phyloP scores from a whole-genome alignment of 1,140 invertebrate genomes.

The Ridgeia piscesae region DNA sequence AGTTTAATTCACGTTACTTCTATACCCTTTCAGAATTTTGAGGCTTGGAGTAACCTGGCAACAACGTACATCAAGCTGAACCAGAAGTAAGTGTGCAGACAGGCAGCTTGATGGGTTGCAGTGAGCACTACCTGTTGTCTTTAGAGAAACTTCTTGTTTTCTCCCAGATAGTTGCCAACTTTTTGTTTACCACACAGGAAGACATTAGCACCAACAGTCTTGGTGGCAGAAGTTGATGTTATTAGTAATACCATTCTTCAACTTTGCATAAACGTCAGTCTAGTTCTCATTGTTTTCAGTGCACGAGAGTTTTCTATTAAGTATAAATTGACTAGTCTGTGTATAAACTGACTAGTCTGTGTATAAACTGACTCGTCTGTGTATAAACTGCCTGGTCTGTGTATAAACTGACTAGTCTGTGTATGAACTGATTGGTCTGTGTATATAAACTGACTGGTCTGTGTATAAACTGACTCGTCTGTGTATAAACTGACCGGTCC shows the following conservation, averaged over 20 bases:
- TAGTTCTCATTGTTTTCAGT: too few species aligned
- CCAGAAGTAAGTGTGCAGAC: conserved; percentile 67
- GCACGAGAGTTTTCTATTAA: too few species aligned
- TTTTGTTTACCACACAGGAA: not conserved
- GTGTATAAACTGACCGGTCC: too few species aligned
- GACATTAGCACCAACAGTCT: not conserved
- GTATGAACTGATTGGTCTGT: too few species aligned
- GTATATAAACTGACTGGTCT: too few species aligned
- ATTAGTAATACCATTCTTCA: not conserved
- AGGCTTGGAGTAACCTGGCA: conserved; percentile 97
- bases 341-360: too few species aligned
- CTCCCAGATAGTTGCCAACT: not conserved
- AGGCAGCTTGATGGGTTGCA: not conserved
- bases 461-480: too few species aligned
- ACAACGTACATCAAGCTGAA: conserved; percentile 87
- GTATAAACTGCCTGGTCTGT: too few species aligned
- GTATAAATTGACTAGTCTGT: too few species aligned
- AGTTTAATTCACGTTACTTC: not conserved
- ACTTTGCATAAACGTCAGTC: not conserved
- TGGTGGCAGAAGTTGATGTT: not conserved
- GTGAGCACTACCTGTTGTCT: not conserved
- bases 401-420: too few species aligned
- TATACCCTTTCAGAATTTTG: conserved; percentile 70
- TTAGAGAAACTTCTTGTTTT: not conserved
- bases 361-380: too few species aligned